Base-by-base conservation (phyloP, 2,888 invertebrate genomes). In the Lacanobia wlatinum region DNA sequence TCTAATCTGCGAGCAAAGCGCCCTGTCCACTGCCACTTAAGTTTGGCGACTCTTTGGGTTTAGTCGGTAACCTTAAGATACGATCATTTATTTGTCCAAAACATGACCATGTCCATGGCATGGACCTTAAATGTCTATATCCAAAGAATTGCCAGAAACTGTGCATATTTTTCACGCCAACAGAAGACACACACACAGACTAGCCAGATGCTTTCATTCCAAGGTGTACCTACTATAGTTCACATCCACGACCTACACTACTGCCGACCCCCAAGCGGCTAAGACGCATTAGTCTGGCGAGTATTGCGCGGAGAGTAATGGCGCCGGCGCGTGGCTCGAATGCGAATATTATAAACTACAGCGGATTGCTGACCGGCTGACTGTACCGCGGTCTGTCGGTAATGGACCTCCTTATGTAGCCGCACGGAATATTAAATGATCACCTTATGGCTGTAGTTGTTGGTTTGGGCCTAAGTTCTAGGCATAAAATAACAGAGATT, bases 291-390 rank as follows among this genome's bases (percentile, higher is more conserved):
- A 73, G 67, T 80, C 82, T 50, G 38, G 21, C n/a, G 9, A 62
- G 67, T 82, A 82, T 73, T 82, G 60, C 46, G 43, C 23, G 55
- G 60, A 73, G 78, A 80, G 28, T 82, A 82, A 82, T 82, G 78
- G 50, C 14, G n/a, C 8, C 40, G 23, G 78, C 67, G 70, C 82
- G 80, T 80, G 80, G 55, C 12, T 12, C 12, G 82, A 78, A 82
- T 80, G 64, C n/a, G 60, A 80, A 80, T 67, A 67, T 67, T 73
- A 78, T 64, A 78, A 73, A 67, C 55, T 76, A 61, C 62, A 48
- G 34, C 63, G 64, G 64, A 43, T 65, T 21, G 66, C 67, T 82
- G 82, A 82, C 80, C 80, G 67, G 59, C 21, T 52, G 40, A 53
- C 52, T 61, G 55, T 66, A 34, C 52, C 59, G 28, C 59, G 73